Percentiles rank a stretch among this genome's conserved stretches.
Conservation (phyloP, 2,888 invertebrate genomes). For the Keiferia lycopersicella region DNA sequence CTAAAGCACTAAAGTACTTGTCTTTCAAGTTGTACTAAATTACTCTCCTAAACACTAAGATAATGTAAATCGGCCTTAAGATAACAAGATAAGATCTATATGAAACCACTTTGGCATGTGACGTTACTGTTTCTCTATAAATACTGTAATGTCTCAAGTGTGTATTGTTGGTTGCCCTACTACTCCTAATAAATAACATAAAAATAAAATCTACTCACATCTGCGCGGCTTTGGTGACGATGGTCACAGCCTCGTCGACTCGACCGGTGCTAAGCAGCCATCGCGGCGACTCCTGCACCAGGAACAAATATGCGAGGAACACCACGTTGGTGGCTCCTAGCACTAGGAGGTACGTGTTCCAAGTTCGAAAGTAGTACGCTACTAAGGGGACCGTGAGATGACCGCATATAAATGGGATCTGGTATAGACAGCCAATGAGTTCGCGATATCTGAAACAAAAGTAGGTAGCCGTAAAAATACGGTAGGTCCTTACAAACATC, state of each 20-base stretch:
- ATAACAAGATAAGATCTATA: too few species aligned
- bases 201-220: slow-evolving; percentile 53
- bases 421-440: slow-evolving; percentile 82
- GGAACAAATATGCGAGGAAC: slow-evolving; percentile 84
- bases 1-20: too few species aligned
- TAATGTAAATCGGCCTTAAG: too few species aligned
- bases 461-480: too few species aligned
- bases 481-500: too few species aligned
- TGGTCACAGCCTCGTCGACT: slow-evolving; percentile 82
- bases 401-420: slow-evolving; percentile 85
- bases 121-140: too few species aligned
- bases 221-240: slow-evolving; percentile 85
- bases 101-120: too few species aligned
- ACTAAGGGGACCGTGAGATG: slow-evolving; percentile 84
- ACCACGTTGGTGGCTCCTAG: slow-evolving; percentile 82
- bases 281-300: slow-evolving; percentile 89
- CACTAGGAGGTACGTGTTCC: slow-evolving; percentile 84
- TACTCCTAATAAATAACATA: too few species aligned
- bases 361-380: slow-evolving; percentile 83
- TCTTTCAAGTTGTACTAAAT: too few species aligned
- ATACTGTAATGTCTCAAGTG: too few species aligned
- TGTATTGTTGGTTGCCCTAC: too few species aligned
- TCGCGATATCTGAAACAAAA: slow-evolving; percentile 63
- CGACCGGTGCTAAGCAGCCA: slow-evolving; percentile 89
- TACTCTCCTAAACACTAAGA: too few species aligned